Base-by-base conservation (phyloP, 2,888 invertebrate genomes). In the Tachina fera region DNA sequence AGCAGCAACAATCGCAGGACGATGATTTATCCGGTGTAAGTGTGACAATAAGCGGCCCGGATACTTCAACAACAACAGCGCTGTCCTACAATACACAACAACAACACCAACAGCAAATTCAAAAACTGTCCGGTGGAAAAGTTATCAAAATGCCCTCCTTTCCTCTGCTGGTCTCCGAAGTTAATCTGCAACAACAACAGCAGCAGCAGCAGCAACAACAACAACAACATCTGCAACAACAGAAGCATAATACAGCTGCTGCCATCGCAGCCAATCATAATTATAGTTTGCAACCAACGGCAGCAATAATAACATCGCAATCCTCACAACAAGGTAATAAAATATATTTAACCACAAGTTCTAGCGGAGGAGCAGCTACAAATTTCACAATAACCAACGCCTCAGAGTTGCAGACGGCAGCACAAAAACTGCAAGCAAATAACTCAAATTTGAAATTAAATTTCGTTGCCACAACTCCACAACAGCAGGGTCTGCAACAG, bases 201-300 rank as follows among this genome's bases (percentile, higher is more conserved):
- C 88, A 85, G 53, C 88, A 84, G 60, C 90, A 89, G 71, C 90
- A 88, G 39, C 88, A 87, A 41, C 90, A 89, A 74, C 90, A 89
- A 51, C 88, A 85, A 51, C 89, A 86, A 51, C 88, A 89, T 47
- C 81, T 85, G 31, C 87, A 89, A 9, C 87, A 89, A 9, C 90
- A 90, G 71, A 89, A 90, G 68, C 90, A 90, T 83, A 90, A 90
- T 72, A 91, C 92, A 41, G 91, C 91, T 11, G 91, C 92, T 13
- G 91, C 92, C 1, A 90, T 92, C 49, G 91, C 92, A 1, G 91
- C 92, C 16, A 93, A 93, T 85, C 93, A 93, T 87, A 93, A 93
- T 79, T 93, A 93, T 74, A 93, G 93, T 76, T 81, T 93, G 71
- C 92, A 92, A 79, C 92, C 93, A 14, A 89, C 92, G 3, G 89